phyloP scores from a whole-genome alignment of 2,113 vertebrate species.

The Scalopus aquaticus region DNA sequence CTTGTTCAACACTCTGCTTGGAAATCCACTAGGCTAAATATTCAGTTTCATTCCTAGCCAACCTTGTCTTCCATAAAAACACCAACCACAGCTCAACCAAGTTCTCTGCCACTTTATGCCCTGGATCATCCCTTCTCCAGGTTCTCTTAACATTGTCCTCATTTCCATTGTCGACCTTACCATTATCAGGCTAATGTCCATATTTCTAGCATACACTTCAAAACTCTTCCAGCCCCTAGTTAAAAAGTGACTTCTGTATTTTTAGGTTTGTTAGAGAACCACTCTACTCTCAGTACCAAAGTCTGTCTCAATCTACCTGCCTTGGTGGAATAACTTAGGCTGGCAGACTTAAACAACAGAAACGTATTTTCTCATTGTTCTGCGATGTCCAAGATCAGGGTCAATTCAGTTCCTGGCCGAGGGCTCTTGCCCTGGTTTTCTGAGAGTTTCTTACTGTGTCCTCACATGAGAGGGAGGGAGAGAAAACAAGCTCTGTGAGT shows the following conservation, averaged over 20 bases:
- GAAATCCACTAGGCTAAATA: neutral
- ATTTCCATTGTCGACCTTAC: neutral
- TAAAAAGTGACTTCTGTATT: neutral
- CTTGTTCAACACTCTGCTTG: neutral
- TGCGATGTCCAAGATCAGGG: neutral
- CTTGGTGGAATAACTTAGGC: neutral
- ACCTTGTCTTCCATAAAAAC: neutral
- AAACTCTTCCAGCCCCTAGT: neutral
- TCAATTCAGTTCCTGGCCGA: neutral
- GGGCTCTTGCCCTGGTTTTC: neutral
- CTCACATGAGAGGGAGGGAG: neutral
- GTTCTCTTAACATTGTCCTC: neutral
- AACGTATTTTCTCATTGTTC: neutral
- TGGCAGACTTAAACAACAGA: neutral
- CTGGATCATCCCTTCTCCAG: neutral
- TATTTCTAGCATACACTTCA: neutral
- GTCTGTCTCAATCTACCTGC: neutral
- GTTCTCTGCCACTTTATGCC: neutral
- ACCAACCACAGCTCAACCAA: neutral
- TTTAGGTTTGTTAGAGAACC: neutral
- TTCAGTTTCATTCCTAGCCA: neutral
- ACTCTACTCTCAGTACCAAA: neutral
- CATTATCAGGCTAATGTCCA: neutral
- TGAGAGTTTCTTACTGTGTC: neutral
- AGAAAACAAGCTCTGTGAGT: neutral